Evolutionary conservation across 2,113 vertebrate genomes (phyloP).

Genomic region (Gambusia holbrooki): DNA sequence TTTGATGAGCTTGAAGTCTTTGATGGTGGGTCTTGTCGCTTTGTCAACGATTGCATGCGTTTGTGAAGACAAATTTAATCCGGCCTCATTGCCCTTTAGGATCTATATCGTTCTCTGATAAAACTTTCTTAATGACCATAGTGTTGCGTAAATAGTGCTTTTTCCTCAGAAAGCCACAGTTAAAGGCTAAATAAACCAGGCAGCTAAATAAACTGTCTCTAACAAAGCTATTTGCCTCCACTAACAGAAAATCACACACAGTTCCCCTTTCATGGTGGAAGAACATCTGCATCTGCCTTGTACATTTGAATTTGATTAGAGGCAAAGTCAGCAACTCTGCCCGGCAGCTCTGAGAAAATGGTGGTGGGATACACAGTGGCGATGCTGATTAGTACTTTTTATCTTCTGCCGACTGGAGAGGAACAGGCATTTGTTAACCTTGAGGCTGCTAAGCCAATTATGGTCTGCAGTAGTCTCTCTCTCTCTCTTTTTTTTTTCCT

Average conservation of each 20-base stretch:
- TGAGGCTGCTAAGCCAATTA: constrained; percentile 50
- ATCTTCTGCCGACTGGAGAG: constrained; percentile 41
- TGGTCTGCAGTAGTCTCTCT: constrained; percentile 8
- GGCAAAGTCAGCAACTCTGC: constrained; percentile 63
- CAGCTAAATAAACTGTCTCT: constrained; percentile 9
- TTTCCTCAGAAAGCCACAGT: constrained; percentile 20
- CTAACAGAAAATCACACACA: constrained; percentile 31
- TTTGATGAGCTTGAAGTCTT: constrained; percentile 98
- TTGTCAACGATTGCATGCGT: too few species aligned
- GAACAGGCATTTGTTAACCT: constrained; percentile 51
- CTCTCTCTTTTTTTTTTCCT: background rate
- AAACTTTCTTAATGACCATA: background rate
- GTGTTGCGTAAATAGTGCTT: background rate
- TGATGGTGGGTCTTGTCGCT: constrained; percentile 85
- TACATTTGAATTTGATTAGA: constrained; percentile 70
- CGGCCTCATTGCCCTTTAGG: background rate
- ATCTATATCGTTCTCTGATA: background rate
- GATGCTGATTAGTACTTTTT: constrained; percentile 68
- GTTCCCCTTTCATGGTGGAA: constrained; percentile 39
- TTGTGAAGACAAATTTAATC: background rate
- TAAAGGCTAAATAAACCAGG: constrained; percentile 29
- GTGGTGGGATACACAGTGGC: constrained; percentile 32
- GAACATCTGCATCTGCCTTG: constrained; percentile 43
- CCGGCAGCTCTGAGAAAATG: constrained; percentile 55
- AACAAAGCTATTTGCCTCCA: constrained; percentile 21